Conservation (phyloP, 1,140 invertebrate species). For the Pantala flavescens region DNA sequence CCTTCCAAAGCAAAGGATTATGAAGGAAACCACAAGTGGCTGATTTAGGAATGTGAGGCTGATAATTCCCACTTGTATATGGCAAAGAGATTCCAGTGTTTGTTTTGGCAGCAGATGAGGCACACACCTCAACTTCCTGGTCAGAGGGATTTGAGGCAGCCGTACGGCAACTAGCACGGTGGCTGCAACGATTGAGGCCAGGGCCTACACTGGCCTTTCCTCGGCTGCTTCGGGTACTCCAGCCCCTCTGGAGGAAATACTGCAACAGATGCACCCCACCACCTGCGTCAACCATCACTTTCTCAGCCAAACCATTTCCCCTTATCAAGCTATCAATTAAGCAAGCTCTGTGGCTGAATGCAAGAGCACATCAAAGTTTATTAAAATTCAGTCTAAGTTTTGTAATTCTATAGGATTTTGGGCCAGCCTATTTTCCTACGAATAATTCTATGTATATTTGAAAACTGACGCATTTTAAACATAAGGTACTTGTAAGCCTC, state of each 20-base stretch:
- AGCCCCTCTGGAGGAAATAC: conserved; percentile 34
- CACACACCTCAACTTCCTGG: conserved; percentile 25
- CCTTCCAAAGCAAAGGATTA: conserved; percentile 55
- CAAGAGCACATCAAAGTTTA: neutral
- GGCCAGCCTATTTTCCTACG: neutral
- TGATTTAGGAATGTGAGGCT: conserved; percentile 49
- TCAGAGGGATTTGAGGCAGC: conserved; percentile 30
- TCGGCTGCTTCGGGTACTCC: conserved; percentile 33
- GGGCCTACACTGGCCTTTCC: conserved; percentile 19
- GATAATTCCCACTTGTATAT: conserved; percentile 37
- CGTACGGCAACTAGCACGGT: conserved; percentile 17
- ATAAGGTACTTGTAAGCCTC: neutral
- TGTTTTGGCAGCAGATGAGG: conserved; percentile 26
- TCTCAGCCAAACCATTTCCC: neutral
- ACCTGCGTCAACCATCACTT: conserved; percentile 11
- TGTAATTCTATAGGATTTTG: neutral
- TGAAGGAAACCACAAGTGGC: conserved; percentile 52
- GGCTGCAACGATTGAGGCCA: conserved; percentile 16
- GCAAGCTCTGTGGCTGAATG: neutral
- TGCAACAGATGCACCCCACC: conserved; percentile 28
- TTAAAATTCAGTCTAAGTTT: neutral
- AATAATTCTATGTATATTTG: neutral
- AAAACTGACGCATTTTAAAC: neutral
- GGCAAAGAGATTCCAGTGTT: conserved; percentile 40
- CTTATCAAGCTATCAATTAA: neutral